Evolutionary conservation across 2,113 vertebrate genomes (phyloP).

Genomic region (Delphinapterus leucas): DNA sequence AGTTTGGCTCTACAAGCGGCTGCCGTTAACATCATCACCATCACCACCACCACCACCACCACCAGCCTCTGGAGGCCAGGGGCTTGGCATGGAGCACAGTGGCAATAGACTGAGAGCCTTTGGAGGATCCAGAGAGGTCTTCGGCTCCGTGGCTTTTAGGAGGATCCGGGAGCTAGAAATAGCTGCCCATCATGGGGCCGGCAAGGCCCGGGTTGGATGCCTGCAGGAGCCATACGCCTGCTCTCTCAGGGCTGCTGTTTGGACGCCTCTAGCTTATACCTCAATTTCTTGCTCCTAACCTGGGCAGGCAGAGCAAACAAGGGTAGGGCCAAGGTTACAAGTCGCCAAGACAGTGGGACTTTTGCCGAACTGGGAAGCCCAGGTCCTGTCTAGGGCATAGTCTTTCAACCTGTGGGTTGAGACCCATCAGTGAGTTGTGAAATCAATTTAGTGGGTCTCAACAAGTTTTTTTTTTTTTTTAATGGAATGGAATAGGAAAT

Average conservation of each 20-base stretch:
- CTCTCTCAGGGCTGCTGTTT: neutral
- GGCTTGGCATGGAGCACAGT: neutral
- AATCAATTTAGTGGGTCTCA: neutral
- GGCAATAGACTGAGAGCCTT: too few relatives aligned
- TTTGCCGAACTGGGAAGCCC: neutral
- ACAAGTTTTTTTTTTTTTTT: neutral
- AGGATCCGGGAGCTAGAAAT: neutral
- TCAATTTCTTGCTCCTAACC: neutral
- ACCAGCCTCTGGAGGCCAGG: neutral
- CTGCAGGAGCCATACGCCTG: neutral
- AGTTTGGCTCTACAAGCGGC: neutral
- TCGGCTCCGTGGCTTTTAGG: neutral
- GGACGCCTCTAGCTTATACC: neutral
- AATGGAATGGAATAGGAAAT: neutral
- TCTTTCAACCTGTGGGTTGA: neutral
- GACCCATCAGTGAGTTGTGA: neutral
- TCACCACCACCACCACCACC: rapidly evolving
- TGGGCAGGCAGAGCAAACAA: neutral
- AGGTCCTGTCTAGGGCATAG: neutral
- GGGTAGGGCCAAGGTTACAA: neutral
- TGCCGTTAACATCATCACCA: rapidly evolving
- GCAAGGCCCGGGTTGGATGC: neutral
- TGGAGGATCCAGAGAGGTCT: neutral
- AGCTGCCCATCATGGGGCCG: neutral
- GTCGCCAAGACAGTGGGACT: neutral